Percentiles rank a stretch among this genome's conserved stretches.
Conservation (phyloP, 2,113 vertebrate genomes). For the Dascyllus trimaculatus region DNA sequence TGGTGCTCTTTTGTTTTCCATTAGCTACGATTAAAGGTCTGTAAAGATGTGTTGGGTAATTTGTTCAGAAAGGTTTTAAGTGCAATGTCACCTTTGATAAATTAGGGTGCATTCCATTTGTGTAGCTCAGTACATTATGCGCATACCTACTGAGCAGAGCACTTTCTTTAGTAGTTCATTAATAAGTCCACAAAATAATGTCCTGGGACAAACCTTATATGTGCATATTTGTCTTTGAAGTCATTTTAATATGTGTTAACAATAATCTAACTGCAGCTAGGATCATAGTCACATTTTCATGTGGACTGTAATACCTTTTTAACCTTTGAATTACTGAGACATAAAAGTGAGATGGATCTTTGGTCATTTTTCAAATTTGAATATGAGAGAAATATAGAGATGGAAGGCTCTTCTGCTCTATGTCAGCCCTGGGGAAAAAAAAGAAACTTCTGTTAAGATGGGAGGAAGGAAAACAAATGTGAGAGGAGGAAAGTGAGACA, state of each 20-base stretch:
- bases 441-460: conserved; percentile 20
- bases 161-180: conserved; percentile 36
- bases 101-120: conserved; percentile 56
- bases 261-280: background rate
- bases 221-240: background rate
- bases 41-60: conserved; percentile 66
- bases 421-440: conserved; percentile 50
- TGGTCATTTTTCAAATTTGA: background rate
- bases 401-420: background rate
- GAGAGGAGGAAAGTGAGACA: background rate
- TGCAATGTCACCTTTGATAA: conserved; percentile 69
- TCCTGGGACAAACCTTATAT: background rate
- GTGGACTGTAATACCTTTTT: background rate
- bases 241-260: background rate
- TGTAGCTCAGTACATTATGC: conserved; percentile 47
- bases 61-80: conserved; percentile 64
- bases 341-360: background rate
- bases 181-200: conserved; percentile 30
- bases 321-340: background rate
- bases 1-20: conserved; percentile 52
- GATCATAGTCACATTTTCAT: background rate
- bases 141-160: conserved; percentile 32
- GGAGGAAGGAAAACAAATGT: background rate
- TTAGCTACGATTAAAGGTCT: conserved; percentile 60
- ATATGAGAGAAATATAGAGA: background rate